These are phyloP conservation scores for Oxyscelio sp. DNA, from an alignment of 2,888 invertebrate species.

Conservation along the genomic window DNA sequence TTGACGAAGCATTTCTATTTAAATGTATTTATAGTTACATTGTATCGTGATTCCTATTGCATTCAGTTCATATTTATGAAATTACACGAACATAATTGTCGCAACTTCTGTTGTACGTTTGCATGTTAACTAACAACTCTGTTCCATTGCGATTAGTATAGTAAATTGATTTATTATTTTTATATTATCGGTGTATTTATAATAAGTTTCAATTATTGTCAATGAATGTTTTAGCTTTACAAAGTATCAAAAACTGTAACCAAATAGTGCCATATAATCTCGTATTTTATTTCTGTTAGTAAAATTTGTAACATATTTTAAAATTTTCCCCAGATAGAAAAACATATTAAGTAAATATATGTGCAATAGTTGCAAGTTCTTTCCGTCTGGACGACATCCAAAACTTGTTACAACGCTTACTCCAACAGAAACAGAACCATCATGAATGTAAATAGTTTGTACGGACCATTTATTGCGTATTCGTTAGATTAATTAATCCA, in stretches of 20 bases:
- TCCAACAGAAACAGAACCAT: neutral
- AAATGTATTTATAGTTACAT: neutral
- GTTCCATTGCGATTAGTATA: neutral
- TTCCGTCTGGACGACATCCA: neutral
- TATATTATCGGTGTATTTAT: neutral
- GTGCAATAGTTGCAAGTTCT: too few species aligned
- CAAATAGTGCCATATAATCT: constrained; percentile 61
- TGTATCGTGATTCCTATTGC: neutral
- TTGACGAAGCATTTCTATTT: neutral
- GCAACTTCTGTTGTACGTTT: neutral
- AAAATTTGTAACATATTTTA: constrained; percentile 7
- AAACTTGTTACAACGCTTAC: neutral
- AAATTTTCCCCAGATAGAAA: neutral
- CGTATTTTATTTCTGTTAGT: constrained; percentile 17
- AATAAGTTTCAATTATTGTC: neutral
- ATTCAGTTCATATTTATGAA: neutral
- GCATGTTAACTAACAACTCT: neutral
- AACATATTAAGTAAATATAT: too few species aligned
- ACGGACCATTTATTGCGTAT: neutral
- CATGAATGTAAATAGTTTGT: constrained; percentile 18
- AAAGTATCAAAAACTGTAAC: constrained; percentile 45
- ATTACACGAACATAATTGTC: neutral
- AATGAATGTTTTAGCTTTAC: constrained; percentile 6
- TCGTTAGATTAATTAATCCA: neutral
- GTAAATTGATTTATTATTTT: neutral